Conservation (phyloP, 1,140 invertebrate genomes). For the Drosophila tropicalis region DNA sequence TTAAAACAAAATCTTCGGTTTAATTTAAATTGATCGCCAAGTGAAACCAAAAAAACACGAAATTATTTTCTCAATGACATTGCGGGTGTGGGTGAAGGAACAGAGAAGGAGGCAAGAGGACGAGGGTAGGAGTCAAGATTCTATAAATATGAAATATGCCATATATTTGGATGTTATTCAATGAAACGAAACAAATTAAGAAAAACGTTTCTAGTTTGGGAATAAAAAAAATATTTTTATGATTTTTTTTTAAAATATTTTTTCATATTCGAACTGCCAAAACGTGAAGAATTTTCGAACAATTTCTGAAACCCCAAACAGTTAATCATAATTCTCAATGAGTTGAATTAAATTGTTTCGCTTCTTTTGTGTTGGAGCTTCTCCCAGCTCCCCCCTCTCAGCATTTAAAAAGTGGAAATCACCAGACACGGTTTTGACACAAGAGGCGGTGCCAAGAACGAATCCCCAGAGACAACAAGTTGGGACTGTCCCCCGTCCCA, state of each 20-base stretch:
- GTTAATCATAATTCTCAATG: conserved; percentile 50
- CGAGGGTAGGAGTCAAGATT: neutral
- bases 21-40: conserved; percentile 77
- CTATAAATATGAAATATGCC: neutral
- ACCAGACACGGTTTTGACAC: conserved; percentile 75
- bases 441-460: conserved; percentile 59
- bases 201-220: neutral
- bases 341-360: conserved; percentile 66
- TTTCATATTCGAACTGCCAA: neutral
- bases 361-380: conserved; percentile 20
- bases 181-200: neutral
- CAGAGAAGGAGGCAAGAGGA: neutral
- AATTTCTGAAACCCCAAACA: neutral
- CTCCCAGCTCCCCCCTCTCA: neutral
- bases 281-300: neutral
- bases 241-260: neutral
- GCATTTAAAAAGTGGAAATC: conserved; percentile 46
- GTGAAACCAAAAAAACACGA: conserved; percentile 16
- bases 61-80: conserved; percentile 58
- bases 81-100: conserved; percentile 32
- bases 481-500: conserved; percentile 15
- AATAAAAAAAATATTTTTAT: neutral
- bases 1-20: conserved; percentile 79
- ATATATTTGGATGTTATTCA: neutral
- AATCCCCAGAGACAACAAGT: conserved; percentile 28